These are phyloP conservation scores for Drosophila sordidula DNA, from an alignment of 2,888 invertebrate genomes.

Conservation along the genomic window DNA sequence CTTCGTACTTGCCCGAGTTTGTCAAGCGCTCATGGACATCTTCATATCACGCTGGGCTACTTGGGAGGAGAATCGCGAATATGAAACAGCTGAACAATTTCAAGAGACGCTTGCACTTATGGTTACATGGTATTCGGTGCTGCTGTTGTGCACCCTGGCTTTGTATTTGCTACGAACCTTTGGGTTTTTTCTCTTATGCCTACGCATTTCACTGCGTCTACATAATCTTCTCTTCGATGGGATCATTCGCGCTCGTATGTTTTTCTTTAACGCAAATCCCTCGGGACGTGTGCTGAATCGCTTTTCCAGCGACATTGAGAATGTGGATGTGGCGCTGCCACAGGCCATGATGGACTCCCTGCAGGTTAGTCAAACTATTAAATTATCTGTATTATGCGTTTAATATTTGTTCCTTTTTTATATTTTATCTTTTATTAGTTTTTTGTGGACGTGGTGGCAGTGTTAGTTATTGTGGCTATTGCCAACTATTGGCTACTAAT, in stretches of 20 bases:
- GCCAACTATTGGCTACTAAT: slow-evolving; percentile 88
- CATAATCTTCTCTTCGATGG: slow-evolving; percentile 92
- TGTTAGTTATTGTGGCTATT: slow-evolving; percentile 88
- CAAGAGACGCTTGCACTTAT: slow-evolving; percentile 62
- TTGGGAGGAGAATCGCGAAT: slow-evolving; percentile 77
- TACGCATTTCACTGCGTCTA: slow-evolving; percentile 90
- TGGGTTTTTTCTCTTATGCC: slow-evolving; percentile 90
- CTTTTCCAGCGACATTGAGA: slow-evolving; percentile 90
- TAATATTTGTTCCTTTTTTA: too few species aligned
- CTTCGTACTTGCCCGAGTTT: slow-evolving; percentile 87
- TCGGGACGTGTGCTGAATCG: slow-evolving; percentile 90
- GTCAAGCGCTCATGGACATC: slow-evolving; percentile 89
- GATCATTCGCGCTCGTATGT: slow-evolving; percentile 89
- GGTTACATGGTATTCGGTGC: slow-evolving; percentile 76
- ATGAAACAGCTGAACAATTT: slow-evolving; percentile 36
- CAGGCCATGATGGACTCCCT: slow-evolving; percentile 87
- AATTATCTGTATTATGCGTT: neutral
- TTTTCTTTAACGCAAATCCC: slow-evolving; percentile 91
- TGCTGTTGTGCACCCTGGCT: slow-evolving; percentile 77
- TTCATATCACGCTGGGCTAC: slow-evolving; percentile 90
- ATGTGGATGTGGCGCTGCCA: slow-evolving; percentile 87
- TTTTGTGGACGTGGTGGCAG: slow-evolving; percentile 82
- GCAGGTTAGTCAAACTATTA: slow-evolving; percentile 84
- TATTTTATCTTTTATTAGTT: slow-evolving; percentile 62
- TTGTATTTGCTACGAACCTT: slow-evolving; percentile 87